Evolutionary conservation across 2,113 vertebrate species (phyloP).

Genomic region (Oceanodroma tethys): DNA sequence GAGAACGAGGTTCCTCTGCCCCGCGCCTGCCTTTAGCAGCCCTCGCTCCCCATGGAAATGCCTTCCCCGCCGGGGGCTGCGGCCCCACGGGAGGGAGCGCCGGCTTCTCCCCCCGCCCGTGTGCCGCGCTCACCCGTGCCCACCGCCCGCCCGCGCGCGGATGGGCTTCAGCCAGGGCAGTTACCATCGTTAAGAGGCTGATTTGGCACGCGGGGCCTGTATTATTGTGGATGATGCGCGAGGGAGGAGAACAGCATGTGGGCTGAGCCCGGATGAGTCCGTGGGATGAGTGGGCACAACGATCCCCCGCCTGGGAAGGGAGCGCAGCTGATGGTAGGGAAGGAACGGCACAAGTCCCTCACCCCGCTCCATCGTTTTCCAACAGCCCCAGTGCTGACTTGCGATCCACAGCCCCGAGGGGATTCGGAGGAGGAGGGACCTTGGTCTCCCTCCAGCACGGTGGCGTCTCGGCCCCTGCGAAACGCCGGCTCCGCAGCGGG

Average conservation of each 20-base stretch:
- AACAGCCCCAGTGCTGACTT: fast-evolving
- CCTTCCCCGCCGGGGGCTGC: fast-evolving
- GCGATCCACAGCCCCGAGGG: neutral
- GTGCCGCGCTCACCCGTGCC: too few species aligned
- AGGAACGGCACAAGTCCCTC: neutral
- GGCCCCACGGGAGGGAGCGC: fast-evolving
- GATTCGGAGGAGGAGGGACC: neutral
- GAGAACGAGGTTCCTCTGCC: neutral
- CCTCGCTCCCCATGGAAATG: fast-evolving
- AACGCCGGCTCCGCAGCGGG: fast-evolving
- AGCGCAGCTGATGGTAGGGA: neutral
- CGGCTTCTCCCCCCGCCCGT: neutral
- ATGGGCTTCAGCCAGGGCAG: neutral
- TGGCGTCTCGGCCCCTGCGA: fast-evolving
- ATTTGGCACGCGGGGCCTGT: fast-evolving
- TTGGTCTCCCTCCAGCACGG: neutral
- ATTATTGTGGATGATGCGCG: fast-evolving
- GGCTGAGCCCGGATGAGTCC: neutral
- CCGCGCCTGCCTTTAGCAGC: neutral
- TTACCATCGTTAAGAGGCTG: fast-evolving
- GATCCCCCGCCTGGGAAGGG: neutral
- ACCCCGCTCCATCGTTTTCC: fast-evolving
- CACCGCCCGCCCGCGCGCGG: fast-evolving
- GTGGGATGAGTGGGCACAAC: neutral
- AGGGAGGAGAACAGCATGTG: neutral